A percentile compares a stretch with the other conserved stretches of the same genome.
phyloP scores from a whole-genome alignment of 2,113 vertebrate species.

The Alces alces region DNA sequence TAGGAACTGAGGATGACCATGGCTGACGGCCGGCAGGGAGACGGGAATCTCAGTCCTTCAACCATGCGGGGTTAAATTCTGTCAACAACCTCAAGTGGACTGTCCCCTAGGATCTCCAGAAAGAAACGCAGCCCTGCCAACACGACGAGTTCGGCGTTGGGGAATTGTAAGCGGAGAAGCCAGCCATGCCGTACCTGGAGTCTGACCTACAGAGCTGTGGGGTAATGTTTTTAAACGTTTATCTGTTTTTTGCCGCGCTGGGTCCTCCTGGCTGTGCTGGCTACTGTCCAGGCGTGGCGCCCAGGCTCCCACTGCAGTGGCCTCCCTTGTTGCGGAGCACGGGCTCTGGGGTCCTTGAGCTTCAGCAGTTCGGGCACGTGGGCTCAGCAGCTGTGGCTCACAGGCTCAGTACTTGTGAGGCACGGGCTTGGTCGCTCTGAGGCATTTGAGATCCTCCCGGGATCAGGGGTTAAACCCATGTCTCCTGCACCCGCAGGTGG shows the following conservation, averaged over 20 bases:
- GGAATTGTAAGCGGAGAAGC: neutral
- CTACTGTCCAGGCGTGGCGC: neutral
- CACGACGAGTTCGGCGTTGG: neutral
- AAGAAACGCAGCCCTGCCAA: neutral
- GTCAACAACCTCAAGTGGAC: neutral
- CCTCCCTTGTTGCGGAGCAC: accelerated
- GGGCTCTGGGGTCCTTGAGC: neutral
- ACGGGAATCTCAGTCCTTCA: neutral
- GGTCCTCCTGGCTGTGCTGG: neutral
- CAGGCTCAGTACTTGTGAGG: neutral
- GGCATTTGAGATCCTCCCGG: neutral
- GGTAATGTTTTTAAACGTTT: accelerated
- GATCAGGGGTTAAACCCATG: neutral
- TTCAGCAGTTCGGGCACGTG: accelerated
- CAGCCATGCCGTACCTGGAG: neutral
- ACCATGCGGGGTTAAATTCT: neutral
- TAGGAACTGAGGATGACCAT: neutral
- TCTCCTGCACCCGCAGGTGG: neutral
- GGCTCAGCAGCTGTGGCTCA: neutral
- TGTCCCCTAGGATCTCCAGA: neutral
- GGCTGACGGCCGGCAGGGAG: neutral
- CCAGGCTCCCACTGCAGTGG: accelerated
- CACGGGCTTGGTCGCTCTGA: neutral
- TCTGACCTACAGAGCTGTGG: neutral
- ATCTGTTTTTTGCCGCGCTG: neutral